Conservation (phyloP, 2,113 vertebrate species). For the Caretta caretta region DNA sequence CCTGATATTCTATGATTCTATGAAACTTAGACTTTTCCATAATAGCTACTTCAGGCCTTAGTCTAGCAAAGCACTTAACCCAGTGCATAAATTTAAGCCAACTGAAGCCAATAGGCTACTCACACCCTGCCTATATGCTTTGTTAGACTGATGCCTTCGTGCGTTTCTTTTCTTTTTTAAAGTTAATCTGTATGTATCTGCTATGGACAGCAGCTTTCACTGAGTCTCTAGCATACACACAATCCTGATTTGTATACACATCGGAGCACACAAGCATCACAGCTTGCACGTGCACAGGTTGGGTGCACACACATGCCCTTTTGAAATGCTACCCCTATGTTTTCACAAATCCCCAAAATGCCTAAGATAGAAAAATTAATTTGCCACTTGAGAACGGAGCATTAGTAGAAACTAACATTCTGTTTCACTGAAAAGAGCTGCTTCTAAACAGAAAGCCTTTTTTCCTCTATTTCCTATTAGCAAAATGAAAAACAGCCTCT, state of each 20-base stretch:
- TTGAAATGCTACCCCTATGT: not conserved
- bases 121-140: not conserved
- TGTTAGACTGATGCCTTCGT: not conserved
- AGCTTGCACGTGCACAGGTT: not conserved
- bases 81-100: not conserved
- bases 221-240: not conserved
- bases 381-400: not conserved
- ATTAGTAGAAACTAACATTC: not conserved
- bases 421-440: not conserved
- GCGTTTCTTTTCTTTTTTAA: not conserved
- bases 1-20: no score
- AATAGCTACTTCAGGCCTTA: not conserved
- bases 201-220: not conserved
- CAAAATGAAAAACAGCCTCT: not conserved
- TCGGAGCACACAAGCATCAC: not conserved
- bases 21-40: not conserved
- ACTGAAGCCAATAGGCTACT: not conserved
- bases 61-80: not conserved
- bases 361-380: not conserved
- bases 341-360: not conserved
- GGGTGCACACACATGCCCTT: rapidly evolving
- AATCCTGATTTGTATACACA: rapidly evolving
- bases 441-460: not conserved
- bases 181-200: not conserved
- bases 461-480: not conserved